A percentile compares a stretch with the other conserved stretches of the same genome.
Evolutionary conservation across 2,888 invertebrate genomes (phyloP).

Genomic region (Scrobipalpa atriplicella): DNA sequence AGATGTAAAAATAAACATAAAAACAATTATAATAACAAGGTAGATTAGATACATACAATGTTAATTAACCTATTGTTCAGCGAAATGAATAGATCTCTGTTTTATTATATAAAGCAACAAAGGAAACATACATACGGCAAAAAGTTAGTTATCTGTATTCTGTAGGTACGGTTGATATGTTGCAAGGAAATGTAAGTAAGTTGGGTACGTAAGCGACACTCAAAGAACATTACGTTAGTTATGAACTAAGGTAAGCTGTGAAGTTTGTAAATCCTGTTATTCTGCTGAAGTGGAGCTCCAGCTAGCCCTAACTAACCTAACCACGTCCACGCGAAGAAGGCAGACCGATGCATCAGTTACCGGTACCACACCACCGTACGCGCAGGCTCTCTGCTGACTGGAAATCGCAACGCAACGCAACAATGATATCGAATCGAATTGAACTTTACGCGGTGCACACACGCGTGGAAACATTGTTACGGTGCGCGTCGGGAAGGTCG

Average conservation of each 20-base stretch:
- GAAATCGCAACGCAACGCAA: background rate
- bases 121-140: constrained; percentile 32
- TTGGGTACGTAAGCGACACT: background rate
- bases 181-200: constrained; percentile 17
- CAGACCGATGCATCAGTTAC: background rate
- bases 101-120: constrained; percentile 47
- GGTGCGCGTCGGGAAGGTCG: constrained; percentile 50
- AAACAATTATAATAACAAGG: constrained; percentile 57
- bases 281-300: background rate
- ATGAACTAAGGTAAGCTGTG: too few species aligned
- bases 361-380: background rate
- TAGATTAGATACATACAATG: constrained; percentile 50
- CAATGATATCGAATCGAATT: background rate
- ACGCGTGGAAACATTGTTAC: constrained; percentile 48
- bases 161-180: constrained; percentile 18
- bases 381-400: background rate
- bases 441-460: constrained; percentile 14
- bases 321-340: background rate
- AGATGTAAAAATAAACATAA: constrained; percentile 40
- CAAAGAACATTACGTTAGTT: background rate
- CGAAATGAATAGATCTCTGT: constrained; percentile 51
- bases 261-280: too few species aligned
- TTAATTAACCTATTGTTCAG: constrained; percentile 63
- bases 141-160: constrained; percentile 33
- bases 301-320: background rate